phyloP scores from a whole-genome alignment of 2,113 vertebrate species.

The Dasypus novemcinctus region DNA sequence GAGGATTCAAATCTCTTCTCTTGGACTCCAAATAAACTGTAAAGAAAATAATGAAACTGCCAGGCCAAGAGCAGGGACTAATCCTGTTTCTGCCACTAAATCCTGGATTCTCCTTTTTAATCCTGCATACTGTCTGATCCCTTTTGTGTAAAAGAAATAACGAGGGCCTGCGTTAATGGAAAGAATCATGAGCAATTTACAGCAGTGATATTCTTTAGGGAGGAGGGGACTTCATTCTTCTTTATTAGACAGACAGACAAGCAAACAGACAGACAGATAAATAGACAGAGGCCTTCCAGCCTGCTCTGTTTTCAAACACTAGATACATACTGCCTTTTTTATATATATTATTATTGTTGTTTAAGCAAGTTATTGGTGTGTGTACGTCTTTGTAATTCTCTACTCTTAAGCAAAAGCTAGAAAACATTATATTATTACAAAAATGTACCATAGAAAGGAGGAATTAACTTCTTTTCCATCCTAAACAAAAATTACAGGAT shows the following conservation, averaged over 20 bases:
- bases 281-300: not conserved
- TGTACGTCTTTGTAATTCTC: slow-evolving; percentile 20
- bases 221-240: not conserved
- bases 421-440: not conserved
- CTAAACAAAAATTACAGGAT: not conserved
- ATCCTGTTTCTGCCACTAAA: too few relatives aligned
- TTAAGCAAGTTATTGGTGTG: slow-evolving; percentile 1
- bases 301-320: not conserved
- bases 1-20: too few relatives aligned
- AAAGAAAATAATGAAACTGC: too few relatives aligned
- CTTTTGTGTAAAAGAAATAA: not conserved
- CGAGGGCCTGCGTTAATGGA: not conserved
- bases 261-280: not conserved
- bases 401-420: not conserved
- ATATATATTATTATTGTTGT: not conserved
- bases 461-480: not conserved
- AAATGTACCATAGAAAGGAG: not conserved
- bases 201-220: not conserved
- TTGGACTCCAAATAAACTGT: too few relatives aligned
- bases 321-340: not conserved
- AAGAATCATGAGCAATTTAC: not conserved
- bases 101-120: not conserved
- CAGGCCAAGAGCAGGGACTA: too few relatives aligned
- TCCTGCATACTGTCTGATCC: not conserved
- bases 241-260: not conserved